These are phyloP conservation scores for Plagodis dolabraria DNA, from an alignment of 2,888 invertebrate species.

Conservation along the genomic window DNA sequence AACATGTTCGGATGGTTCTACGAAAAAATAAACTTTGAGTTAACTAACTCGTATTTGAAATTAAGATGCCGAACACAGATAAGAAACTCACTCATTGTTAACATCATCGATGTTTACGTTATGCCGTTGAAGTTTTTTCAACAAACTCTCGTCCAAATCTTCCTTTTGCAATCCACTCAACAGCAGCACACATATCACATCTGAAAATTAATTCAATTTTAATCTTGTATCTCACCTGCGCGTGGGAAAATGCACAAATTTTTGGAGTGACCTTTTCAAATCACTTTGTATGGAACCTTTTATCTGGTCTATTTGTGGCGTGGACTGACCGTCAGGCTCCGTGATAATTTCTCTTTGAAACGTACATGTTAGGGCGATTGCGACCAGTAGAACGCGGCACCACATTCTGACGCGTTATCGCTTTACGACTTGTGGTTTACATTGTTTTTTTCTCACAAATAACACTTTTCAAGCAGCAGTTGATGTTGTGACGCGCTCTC, in stretches of 20 bases:
- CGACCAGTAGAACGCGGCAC: conserved; percentile 65
- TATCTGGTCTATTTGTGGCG: conserved; percentile 50
- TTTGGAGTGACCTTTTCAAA: conserved; percentile 41
- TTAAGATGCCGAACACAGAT: neutral
- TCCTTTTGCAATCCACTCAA: conserved; percentile 75
- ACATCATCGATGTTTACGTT: conserved; percentile 68
- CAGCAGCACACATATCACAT: conserved; percentile 73
- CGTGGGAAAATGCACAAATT: conserved; percentile 8
- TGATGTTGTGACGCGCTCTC: conserved; percentile 4
- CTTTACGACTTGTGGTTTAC: conserved; percentile 34
- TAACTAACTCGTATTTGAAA: neutral
- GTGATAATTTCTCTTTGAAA: conserved; percentile 56
- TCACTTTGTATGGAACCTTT: conserved; percentile 71
- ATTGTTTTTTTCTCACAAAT: conserved; percentile 41
- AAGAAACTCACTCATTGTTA: conserved; percentile 65
- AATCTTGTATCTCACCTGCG: conserved; percentile 11
- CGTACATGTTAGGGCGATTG: conserved; percentile 75
- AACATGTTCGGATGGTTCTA: conserved; percentile 12
- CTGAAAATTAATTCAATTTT: conserved; percentile 55
- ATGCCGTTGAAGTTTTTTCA: conserved; percentile 64
- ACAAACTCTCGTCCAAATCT: conserved; percentile 62
- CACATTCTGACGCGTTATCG: conserved; percentile 67
- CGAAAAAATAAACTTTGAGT: neutral
- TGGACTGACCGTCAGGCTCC: conserved; percentile 58
- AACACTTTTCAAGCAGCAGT: conserved; percentile 8